Conservation (phyloP, 2,888 invertebrate genomes). For the Dryocosmus kuriphilus region DNA sequence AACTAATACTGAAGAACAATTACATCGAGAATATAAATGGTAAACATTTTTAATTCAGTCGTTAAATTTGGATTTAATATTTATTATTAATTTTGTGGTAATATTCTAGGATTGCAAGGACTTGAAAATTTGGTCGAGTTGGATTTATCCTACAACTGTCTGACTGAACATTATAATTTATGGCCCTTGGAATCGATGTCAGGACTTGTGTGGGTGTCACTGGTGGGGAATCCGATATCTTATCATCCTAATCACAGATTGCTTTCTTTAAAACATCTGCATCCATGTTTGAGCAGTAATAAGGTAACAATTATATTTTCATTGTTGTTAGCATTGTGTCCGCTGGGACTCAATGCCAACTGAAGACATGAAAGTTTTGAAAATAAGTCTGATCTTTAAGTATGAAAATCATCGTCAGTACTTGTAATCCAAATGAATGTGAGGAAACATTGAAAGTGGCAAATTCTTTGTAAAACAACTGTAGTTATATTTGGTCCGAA, state of each 20-base stretch:
- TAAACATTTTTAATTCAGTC: conserved; percentile 52
- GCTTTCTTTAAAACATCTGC: conserved; percentile 80
- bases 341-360: too few species aligned
- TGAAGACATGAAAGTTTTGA: too few species aligned
- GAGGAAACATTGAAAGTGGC: too few species aligned
- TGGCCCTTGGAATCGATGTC: conserved; percentile 80
- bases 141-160: conserved; percentile 83
- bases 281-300: conserved; percentile 79
- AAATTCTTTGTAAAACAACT: too few species aligned
- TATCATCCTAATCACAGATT: conserved; percentile 82
- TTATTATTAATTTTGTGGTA: background rate
- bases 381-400: too few species aligned
- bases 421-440: too few species aligned
- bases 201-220: conserved; percentile 79
- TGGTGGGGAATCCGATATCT: conserved; percentile 82
- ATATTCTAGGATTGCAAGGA: conserved; percentile 77
- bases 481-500: too few species aligned
- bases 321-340: too few species aligned
- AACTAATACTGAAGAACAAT: conserved; percentile 82
- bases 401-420: too few species aligned
- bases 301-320: conserved; percentile 71
- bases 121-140: conserved; percentile 81
- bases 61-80: background rate
- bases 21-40: conserved; percentile 82
- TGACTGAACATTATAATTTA: conserved; percentile 81